Conservation (phyloP, 2,113 vertebrate genomes). For the Sorex araneus region DNA sequence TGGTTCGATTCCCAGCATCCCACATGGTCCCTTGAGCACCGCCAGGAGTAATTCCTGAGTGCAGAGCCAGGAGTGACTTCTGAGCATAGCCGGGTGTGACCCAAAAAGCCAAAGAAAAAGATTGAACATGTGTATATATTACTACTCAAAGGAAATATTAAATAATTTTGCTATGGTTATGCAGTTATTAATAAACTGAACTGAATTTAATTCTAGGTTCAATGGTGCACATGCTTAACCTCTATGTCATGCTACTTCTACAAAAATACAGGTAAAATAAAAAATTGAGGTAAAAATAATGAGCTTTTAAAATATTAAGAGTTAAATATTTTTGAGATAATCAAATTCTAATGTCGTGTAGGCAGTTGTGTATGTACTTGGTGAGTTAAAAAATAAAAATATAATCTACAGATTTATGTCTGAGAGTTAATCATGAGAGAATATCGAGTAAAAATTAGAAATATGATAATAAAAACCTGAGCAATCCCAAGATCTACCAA, state of each 20-base stretch:
- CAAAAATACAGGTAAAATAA: conserved; percentile 3
- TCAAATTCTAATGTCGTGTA: background rate
- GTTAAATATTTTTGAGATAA: background rate
- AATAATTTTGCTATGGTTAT: conserved; percentile 19
- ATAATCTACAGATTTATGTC: conserved; percentile 22
- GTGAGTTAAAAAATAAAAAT: conserved; percentile 10
- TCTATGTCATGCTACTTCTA: background rate
- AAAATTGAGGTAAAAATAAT: conserved; percentile 26
- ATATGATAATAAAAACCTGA: background rate
- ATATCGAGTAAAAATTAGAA: conserved; percentile 29
- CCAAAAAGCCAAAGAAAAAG: conserved; percentile 7
- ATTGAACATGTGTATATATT: background rate
- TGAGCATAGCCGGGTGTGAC: too few relatives aligned
- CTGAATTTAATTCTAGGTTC: conserved; percentile 43
- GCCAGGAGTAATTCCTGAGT: too few relatives aligned
- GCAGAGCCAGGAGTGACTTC: too few relatives aligned
- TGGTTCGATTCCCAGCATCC: too few relatives aligned
- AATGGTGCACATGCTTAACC: background rate
- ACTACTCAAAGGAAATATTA: conserved; percentile 18
- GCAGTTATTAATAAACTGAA: conserved; percentile 17
- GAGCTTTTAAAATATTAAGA: conserved; percentile 22
- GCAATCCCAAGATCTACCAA: conserved; percentile 6
- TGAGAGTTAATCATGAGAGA: conserved; percentile 27
- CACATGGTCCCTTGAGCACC: too few relatives aligned
- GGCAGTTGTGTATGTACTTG: background rate